Evolutionary conservation across 2,113 vertebrate species (phyloP).

Genomic region (Salminus brasiliensis): DNA sequence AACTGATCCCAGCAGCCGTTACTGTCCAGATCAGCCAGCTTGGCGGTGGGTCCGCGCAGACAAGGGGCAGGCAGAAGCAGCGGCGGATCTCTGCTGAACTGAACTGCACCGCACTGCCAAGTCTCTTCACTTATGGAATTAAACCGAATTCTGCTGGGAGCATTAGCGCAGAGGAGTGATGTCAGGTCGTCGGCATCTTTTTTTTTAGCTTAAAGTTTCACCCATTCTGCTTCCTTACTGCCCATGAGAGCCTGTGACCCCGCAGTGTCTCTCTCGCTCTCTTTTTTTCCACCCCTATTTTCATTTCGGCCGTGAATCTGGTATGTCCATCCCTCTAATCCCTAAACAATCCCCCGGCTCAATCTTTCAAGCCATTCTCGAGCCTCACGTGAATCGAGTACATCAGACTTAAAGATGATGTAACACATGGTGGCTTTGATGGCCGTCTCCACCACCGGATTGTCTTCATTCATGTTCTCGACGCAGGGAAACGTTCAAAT

Average conservation of each 20-base stretch:
- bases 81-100: conserved; percentile 51
- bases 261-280: not conserved
- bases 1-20: conserved; percentile 73
- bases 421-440: conserved; percentile 48
- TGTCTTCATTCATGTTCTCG: conserved; percentile 42
- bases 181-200: conserved; percentile 40
- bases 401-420: conserved; percentile 61
- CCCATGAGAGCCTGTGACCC: conserved; percentile 56
- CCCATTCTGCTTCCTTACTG: conserved; percentile 52
- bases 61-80: not conserved
- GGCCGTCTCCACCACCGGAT: not conserved
- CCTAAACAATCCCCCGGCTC: conserved; percentile 67
- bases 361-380: conserved; percentile 56
- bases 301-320: conserved; percentile 64
- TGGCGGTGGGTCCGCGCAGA: conserved; percentile 52
- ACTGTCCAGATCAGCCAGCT: conserved; percentile 69
- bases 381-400: conserved; percentile 63
- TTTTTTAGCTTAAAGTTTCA: conserved; percentile 47
- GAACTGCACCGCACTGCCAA: conserved; percentile 50
- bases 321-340: conserved; percentile 70
- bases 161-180: conserved; percentile 50
- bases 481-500: conserved; percentile 4
- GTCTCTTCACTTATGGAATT: conserved; percentile 58
- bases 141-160: conserved; percentile 49
- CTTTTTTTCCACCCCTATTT: conserved; percentile 39